A percentile compares a stretch with the other conserved stretches of the same genome.
Evolutionary conservation across 2,888 invertebrate species (phyloP).

Genomic region (Adineta ricciae): DNA sequence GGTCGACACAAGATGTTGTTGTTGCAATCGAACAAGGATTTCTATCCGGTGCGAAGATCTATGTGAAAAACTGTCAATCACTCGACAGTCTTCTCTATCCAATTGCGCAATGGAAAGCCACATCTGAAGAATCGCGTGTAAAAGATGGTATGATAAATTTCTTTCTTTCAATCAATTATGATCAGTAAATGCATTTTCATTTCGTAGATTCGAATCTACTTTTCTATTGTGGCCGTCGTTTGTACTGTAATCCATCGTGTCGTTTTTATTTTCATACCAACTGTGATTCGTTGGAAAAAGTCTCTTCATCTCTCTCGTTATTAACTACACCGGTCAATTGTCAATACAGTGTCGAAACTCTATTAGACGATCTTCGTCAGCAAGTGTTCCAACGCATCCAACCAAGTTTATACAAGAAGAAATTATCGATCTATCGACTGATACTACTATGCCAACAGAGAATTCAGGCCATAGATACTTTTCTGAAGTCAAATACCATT

Average conservation of each 20-base stretch:
- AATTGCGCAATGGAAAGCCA: constrained; percentile 22
- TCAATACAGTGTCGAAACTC: constrained; percentile 25
- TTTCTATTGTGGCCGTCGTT: constrained; percentile 30
- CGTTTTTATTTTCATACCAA: constrained; percentile 21
- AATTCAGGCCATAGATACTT: constrained; percentile 18
- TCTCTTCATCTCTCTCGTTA: neutral
- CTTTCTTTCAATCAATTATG: no score
- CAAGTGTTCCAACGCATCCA: constrained; percentile 19
- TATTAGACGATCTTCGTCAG: constrained; percentile 25
- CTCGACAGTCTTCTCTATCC: constrained; percentile 27
- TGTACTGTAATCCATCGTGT: constrained; percentile 28
- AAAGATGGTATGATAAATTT: neutral
- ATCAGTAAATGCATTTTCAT: no score
- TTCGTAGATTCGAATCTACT: constrained; percentile 28
- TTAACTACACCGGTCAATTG: constrained; percentile 25
- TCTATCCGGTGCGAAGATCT: constrained; percentile 4
- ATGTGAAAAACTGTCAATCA: constrained; percentile 22
- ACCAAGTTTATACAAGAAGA: constrained; percentile 22
- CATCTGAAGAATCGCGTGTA: neutral
- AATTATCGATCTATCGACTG: neutral
- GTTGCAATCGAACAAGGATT: constrained; percentile 31
- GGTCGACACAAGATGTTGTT: constrained; percentile 17
- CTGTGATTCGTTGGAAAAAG: neutral
- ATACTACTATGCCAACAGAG: constrained; percentile 18
- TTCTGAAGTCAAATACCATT: constrained; percentile 10